Conservation (phyloP, 2,797 vertebrate species). For the Peromyscus nudipes region DNA sequence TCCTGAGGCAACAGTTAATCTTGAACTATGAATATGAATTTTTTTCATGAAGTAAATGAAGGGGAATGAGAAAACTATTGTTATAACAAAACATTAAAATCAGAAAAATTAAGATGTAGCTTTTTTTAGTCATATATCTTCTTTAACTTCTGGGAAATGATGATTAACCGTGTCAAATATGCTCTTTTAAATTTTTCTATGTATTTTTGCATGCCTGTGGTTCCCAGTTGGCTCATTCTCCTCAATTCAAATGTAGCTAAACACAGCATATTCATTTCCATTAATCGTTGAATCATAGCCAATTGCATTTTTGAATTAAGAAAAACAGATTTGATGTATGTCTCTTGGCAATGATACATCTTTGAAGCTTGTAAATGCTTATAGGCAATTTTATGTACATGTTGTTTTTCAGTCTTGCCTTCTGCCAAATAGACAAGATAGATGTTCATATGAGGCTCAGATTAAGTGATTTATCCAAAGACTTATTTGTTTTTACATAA, state of each 20-base stretch:
- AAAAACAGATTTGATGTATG: not conserved
- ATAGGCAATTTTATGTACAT: not conserved
- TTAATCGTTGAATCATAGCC: not conserved
- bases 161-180: not conserved
- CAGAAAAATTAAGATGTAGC: not conserved
- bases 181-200: not conserved
- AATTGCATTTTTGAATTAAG: not conserved
- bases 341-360: not conserved
- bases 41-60: not conserved
- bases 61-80: not conserved
- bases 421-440: not conserved
- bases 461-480: not conserved
- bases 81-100: not conserved
- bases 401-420: not conserved
- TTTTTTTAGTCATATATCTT: not conserved
- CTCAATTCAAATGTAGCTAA: not conserved
- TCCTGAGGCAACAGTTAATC: not conserved
- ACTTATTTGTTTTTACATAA: not conserved
- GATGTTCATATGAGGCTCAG: not conserved
- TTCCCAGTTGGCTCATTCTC: not conserved
- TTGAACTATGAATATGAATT: not conserved
- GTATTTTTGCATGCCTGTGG: not conserved
- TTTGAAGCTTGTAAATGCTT: not conserved
- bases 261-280: not conserved
- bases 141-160: slow-evolving; percentile 34